Evolutionary conservation across 2,888 invertebrate species (phyloP), one percentile per base, ranked within the genome.

Genomic region (Slavum lentiscoides): DNA sequence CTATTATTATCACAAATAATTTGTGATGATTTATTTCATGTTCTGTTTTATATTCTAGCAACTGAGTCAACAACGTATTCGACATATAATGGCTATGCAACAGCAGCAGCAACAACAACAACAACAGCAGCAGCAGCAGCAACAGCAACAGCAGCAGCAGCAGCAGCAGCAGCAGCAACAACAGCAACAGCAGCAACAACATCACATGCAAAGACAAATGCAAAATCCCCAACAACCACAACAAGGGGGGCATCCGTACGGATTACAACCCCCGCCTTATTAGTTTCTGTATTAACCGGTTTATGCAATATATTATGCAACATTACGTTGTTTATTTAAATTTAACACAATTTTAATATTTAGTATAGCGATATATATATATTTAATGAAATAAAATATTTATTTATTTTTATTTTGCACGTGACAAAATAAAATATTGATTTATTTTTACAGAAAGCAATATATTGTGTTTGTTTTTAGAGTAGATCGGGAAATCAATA

Each of bases 261-360:
- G 88, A 83, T 89, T 89, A 85, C 89, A 89, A 85, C 89, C 89
- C 23, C 90, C 90, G 82, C 89, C 89, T 82, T 90, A 90, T 84
- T 87, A 86, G 17, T 39, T 62, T 74, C 8, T 43, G 15, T 49
- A 13, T 23, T 4, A 23, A 43, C 17, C 3, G 21, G 39, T 67
- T 6, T 67, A 67, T 67, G 37, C 11, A 66, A 39, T 75, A 23
- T 39, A 30, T 30, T 30, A 39, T 64, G 17, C 37, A 74, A 13
- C 6, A 39, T 66, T 58, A 21, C 49, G 23, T 66, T 74, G 21
- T 66, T 55, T 75, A 19, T 21, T 37, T 55, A 21, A 64, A 66
- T 13, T 64, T 75, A 75, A 58, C 21, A 55, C 17, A 58, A 30
- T 74, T 55, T 37, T 19, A 17, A 66, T 66, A 67, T 23, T 23